Base-by-base conservation (phyloP, 2,113 vertebrate genomes). In the Chaetops frenatus region DNA sequence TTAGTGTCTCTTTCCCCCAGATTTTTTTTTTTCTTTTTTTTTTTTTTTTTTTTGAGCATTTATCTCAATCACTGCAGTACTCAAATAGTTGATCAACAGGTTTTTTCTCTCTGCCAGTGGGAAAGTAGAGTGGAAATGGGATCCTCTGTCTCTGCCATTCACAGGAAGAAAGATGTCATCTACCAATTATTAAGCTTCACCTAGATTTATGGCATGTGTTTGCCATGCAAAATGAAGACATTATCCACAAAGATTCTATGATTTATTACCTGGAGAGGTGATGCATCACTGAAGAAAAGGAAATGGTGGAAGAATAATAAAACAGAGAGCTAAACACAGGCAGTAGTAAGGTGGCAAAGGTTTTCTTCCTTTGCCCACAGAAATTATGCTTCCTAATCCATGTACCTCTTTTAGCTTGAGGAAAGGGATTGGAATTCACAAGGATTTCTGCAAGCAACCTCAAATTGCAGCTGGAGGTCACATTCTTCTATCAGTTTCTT, bases 181-280 rank as follows among this genome's bases (percentile, higher is more conserved):
- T 48, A 64, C 33, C 25, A 51, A 45, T 78, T 95, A 94, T 72
- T 88, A 91, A 91, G 81, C 82, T 82, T 96, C 86, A 83, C 57
- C 58, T 87, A 71, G 58, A 96, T 94, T 95, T 93, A 96, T 72
- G 71, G 80, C 54, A 51, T 48, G 25, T 93, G 67, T 96, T 95
- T 91, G 48, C 33, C 78, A 89, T 88, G 87, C 86, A 91, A 96
- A 95, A 95, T 84, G 87, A 96, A 95, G 86, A 85, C 36, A 94
- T 96, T 94, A 95, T 81, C 92, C 66, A 95, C 40, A 87, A 81
- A 95, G 79, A 84, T 89, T 71, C 89, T 51, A 15, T 91, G 85
- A 96, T 96, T 96, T 92, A 92, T 92, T 70, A 86, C 56, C 67
- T 61, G 56, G 27, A 92, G 56, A 47, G 79, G 42, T 94, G 82